These are phyloP conservation scores for Carlito syrichta DNA, from an alignment of 2,113 vertebrate genomes.

Conservation along the genomic window DNA sequence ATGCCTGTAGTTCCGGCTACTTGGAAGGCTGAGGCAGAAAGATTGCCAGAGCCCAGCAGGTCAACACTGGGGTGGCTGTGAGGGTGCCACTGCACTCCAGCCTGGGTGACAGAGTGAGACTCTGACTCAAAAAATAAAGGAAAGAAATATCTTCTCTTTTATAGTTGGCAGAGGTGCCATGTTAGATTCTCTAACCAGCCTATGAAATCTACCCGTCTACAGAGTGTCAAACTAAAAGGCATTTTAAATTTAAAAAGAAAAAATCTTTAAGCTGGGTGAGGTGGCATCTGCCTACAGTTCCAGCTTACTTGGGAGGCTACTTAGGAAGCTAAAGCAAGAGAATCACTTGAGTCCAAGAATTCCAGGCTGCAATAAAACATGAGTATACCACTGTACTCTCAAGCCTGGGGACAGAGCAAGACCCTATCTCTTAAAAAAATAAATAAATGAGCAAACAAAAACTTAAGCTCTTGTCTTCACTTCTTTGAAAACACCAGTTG, in stretches of 20 bases:
- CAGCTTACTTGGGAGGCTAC: too few relatives aligned
- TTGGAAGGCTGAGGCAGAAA: too few relatives aligned
- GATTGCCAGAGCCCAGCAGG: too few relatives aligned
- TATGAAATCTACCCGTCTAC: not conserved
- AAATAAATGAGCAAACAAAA: not conserved
- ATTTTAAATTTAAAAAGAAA: conserved; percentile 46
- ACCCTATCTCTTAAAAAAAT: not conserved
- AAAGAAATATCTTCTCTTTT: not conserved
- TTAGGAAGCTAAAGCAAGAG: not conserved
- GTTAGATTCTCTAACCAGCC: not conserved
- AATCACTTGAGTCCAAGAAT: not conserved
- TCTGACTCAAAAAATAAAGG: too few relatives aligned
- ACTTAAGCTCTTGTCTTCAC: not conserved
- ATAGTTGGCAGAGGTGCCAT: not conserved
- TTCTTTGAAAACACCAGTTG: conserved; percentile 48
- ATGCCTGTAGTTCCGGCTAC: too few relatives aligned
- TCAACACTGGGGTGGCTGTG: too few relatives aligned
- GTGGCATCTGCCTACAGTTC: not conserved
- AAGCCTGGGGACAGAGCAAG: not conserved
- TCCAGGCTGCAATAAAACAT: not conserved
- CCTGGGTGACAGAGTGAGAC: too few relatives aligned
- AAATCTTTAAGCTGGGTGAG: not conserved
- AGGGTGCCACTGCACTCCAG: too few relatives aligned
- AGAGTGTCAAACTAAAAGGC: conserved; percentile 27
- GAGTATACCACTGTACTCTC: not conserved